phyloP scores from a whole-genome alignment of 2,113 vertebrate genomes.

The Sinocyclocheilus rhinocerous region DNA sequence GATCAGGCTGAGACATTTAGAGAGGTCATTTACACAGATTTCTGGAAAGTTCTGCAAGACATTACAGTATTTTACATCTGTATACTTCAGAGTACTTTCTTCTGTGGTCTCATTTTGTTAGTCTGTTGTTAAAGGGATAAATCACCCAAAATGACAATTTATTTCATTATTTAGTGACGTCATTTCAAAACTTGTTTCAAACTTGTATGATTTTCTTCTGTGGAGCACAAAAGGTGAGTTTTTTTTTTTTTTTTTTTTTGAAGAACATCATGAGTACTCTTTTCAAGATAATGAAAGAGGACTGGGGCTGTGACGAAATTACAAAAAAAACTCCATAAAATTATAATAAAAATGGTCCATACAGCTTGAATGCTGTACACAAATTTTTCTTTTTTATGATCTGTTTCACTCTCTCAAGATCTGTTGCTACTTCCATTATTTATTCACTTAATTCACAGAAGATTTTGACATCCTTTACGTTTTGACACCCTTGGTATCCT shows the following conservation, averaged over 20 bases:
- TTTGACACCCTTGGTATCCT: neutral
- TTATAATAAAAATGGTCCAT: neutral
- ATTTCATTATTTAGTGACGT: neutral
- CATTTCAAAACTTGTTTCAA: neutral
- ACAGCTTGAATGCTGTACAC: neutral
- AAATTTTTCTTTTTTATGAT: too few species aligned
- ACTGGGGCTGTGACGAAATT: neutral
- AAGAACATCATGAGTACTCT: neutral
- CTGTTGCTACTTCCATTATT: too few species aligned
- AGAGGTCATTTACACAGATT: conserved; percentile 25
- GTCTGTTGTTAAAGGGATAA: neutral
- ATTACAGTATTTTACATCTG: conserved; percentile 15
- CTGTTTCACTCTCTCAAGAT: too few species aligned
- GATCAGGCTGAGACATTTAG: conserved; percentile 28
- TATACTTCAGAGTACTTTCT: neutral
- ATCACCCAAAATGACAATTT: neutral
- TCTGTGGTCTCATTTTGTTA: neutral
- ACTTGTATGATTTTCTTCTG: neutral
- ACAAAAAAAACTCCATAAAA: neutral
- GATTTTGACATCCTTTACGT: neutral
- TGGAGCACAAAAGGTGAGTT: neutral
- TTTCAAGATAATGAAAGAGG: neutral
- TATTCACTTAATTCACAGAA: neutral
- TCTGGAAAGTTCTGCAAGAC: conserved; percentile 1
- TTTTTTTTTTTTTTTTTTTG: neutral